phyloP scores from a whole-genome alignment of 2,113 vertebrate genomes.

The Athene noctua region DNA sequence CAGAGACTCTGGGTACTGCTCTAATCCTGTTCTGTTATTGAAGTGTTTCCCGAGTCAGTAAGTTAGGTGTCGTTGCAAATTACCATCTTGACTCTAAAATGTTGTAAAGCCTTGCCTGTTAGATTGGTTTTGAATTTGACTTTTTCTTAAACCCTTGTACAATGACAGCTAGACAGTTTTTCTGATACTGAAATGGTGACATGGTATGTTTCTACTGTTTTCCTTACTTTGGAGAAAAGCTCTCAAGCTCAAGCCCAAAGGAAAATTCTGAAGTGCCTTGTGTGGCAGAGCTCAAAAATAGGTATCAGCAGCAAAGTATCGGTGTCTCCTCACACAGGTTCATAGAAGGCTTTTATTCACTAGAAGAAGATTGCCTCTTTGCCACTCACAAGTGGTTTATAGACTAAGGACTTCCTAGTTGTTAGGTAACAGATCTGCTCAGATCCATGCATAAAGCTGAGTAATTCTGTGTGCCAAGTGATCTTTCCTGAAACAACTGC shows the following conservation, averaged over 20 bases:
- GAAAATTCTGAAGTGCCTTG: background rate
- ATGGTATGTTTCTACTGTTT: background rate
- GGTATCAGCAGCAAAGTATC: background rate
- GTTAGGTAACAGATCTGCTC: background rate
- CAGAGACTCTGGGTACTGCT: background rate
- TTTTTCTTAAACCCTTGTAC: background rate
- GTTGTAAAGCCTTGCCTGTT: background rate
- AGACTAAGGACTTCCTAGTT: background rate
- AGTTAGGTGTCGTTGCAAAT: background rate
- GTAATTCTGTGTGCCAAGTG: background rate
- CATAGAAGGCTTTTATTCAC: background rate
- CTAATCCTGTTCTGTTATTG: background rate
- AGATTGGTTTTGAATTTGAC: background rate
- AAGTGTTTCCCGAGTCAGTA: background rate
- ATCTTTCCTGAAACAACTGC: background rate
- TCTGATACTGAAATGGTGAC: background rate
- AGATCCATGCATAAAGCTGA: background rate
- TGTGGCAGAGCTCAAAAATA: background rate
- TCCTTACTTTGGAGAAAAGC: background rate
- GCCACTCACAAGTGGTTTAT: background rate
- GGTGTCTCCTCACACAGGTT: background rate
- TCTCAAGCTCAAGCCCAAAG: background rate
- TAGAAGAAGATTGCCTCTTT: background rate
- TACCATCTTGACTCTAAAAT: background rate
- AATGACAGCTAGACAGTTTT: background rate